Percentiles rank a stretch among this genome's conserved stretches.
Conservation (phyloP, 64 coral and sea anemone species). For the Anthopleura sola region DNA sequence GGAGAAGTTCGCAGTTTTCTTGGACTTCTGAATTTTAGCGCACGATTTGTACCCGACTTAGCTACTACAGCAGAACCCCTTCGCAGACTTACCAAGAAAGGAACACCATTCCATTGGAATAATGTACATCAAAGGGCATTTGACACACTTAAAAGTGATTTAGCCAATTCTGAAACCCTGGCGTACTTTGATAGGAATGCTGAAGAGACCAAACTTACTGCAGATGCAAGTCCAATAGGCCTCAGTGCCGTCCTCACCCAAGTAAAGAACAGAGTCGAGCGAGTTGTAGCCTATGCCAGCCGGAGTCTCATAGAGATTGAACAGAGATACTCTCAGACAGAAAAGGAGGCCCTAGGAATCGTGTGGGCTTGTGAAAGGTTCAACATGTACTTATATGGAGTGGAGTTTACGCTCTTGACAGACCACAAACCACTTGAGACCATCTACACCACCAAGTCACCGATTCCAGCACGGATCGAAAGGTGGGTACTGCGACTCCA, state of each 20-base stretch:
- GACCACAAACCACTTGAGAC: slow-evolving; percentile 62
- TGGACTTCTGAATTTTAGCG: slow-evolving; percentile 4
- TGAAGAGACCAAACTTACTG: neutral
- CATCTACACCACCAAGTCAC: too few species aligned
- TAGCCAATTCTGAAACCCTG: neutral
- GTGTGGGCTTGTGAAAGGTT: slow-evolving; percentile 33
- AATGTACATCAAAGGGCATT: slow-evolving; percentile 21
- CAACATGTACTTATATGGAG: neutral
- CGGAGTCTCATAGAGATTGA: neutral
- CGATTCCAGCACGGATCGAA: too few species aligned
- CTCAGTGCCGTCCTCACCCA: slow-evolving; percentile 10
- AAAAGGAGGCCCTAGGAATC: slow-evolving; percentile 10
- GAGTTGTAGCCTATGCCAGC: slow-evolving; percentile 5
- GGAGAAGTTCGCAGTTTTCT: slow-evolving; percentile 13
- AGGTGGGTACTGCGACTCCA: too few species aligned
- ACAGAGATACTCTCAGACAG: slow-evolving; percentile 22
- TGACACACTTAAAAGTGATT: slow-evolving; percentile 4
- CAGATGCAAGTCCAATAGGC: slow-evolving; percentile 20
- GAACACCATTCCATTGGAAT: neutral
- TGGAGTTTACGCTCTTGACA: slow-evolving; percentile 32
- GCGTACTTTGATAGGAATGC: slow-evolving; percentile 20
- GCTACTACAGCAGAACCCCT: slow-evolving; percentile 23
- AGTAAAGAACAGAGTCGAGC: neutral
- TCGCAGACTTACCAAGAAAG: neutral
- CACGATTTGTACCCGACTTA: slow-evolving; percentile 20